Conservation (phyloP, 2,888 invertebrate species). For the Drosophila neotestacea region DNA sequence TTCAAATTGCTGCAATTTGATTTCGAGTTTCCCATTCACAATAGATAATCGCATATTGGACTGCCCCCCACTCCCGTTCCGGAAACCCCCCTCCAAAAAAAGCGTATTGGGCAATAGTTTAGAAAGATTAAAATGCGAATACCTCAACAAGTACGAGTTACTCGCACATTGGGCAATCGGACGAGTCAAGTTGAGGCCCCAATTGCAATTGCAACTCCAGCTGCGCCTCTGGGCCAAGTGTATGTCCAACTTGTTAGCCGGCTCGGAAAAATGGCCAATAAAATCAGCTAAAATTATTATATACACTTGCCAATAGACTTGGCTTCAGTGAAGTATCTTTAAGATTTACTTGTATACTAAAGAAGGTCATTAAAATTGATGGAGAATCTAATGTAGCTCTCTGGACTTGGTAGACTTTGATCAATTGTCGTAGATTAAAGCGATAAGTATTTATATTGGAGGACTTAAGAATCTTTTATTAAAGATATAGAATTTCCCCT, state of each 20-base stretch:
- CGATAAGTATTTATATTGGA: no score
- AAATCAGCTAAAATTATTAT: constrained; percentile 23
- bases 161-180: constrained; percentile 56
- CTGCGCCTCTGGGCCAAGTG: constrained; percentile 43
- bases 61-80: constrained; percentile 28
- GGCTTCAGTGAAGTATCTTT: no score
- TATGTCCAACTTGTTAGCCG: constrained; percentile 61
- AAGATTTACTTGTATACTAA: no score
- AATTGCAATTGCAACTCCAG: constrained; percentile 24
- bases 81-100: constrained; percentile 31
- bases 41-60: constrained; percentile 61
- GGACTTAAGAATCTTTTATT: no score
- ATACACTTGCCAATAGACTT: constrained; percentile 14
- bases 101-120: constrained; percentile 72
- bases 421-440: no score
- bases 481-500: no score
- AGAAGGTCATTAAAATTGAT: no score
- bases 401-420: no score
- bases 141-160: constrained; percentile 24
- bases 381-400: no score
- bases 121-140: constrained; percentile 77
- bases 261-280: constrained; percentile 49
- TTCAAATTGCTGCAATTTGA: constrained; percentile 61
- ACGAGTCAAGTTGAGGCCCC: constrained; percentile 34
- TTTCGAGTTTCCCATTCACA: constrained; percentile 54